phyloP scores from a whole-genome alignment of 2,113 vertebrate species.

The Epinephelus moara region DNA sequence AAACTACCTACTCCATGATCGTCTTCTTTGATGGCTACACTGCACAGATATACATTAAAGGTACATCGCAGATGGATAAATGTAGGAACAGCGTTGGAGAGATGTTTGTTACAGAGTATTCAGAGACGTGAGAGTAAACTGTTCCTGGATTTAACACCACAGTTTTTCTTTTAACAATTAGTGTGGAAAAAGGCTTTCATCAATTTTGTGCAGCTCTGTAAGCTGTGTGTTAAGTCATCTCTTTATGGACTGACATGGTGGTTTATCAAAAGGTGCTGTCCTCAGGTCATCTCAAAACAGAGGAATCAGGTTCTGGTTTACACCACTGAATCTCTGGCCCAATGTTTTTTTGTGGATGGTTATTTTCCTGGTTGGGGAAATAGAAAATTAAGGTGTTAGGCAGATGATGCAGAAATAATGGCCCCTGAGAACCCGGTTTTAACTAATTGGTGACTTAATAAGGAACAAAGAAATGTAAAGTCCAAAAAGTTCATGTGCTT shows the following conservation, averaged over 20 bases:
- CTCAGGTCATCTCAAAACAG: background rate
- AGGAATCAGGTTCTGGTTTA: background rate
- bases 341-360: too few species aligned
- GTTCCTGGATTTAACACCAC: too few species aligned
- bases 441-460: background rate
- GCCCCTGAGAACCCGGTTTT: too few species aligned
- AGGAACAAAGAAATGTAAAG: background rate
- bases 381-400: too few species aligned
- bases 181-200: background rate
- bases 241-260: too few species aligned
- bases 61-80: background rate
- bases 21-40: conserved; percentile 17
- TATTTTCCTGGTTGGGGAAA: too few species aligned
- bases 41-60: conserved; percentile 9
- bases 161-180: too few species aligned
- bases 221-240: too few species aligned
- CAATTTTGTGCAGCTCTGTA: background rate
- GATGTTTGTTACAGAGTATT: too few species aligned
- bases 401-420: too few species aligned
- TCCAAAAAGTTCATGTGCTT: background rate
- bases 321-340: background rate
- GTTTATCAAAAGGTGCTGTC: too few species aligned
- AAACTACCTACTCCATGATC: background rate
- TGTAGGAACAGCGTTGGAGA: background rate
- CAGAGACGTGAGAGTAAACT: too few species aligned